Percentiles rank a stretch among this genome's conserved stretches.
Evolutionary conservation across 2,797 vertebrate genomes (phyloP).

Genomic region (Zalophus californianus): DNA sequence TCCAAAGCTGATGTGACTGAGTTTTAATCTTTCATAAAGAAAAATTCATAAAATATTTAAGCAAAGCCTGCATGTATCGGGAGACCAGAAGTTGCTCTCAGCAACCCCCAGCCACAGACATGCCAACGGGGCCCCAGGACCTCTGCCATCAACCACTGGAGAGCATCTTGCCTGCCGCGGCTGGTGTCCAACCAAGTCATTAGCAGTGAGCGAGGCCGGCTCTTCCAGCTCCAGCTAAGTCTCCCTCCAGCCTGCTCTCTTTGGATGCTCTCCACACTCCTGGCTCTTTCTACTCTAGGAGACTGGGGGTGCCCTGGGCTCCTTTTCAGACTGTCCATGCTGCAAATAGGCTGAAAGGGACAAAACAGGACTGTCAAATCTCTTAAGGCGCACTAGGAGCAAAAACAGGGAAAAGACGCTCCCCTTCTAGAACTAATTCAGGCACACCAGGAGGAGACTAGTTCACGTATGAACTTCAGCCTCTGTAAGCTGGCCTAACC

Average conservation of each 20-base stretch:
- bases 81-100: slow-evolving; percentile 51
- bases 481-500: neutral
- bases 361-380: neutral
- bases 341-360: neutral
- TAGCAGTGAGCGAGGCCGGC: neutral
- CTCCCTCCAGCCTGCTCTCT: neutral
- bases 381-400: neutral
- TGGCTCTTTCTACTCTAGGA: neutral
- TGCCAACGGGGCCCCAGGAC: neutral
- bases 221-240: neutral
- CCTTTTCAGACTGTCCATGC: neutral
- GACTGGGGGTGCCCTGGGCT: slow-evolving; percentile 39
- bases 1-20: slow-evolving; percentile 68
- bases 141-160: neutral
- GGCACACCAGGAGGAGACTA: no score
- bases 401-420: neutral
- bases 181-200: neutral
- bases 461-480: no score
- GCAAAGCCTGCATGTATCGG: neutral
- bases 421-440: neutral
- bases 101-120: neutral
- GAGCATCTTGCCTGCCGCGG: fast-evolving
- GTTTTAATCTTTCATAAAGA: slow-evolving; percentile 83
- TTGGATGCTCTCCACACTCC: neutral
- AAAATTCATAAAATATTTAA: slow-evolving; percentile 81